Conservation (phyloP, 2,888 invertebrate species). For the Aphodius sticticus region DNA sequence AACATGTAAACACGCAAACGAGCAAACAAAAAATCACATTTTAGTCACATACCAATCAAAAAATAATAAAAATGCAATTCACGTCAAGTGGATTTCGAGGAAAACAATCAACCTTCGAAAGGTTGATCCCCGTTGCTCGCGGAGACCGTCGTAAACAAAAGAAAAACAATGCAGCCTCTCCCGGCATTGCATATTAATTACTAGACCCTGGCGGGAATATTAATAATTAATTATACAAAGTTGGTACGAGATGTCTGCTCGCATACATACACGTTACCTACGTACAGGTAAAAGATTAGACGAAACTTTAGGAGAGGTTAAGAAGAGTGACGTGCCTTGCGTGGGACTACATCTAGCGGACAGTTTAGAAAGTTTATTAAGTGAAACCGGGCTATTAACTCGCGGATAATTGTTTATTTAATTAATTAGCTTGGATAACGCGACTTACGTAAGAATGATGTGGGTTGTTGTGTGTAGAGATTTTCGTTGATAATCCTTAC, state of each 20-base stretch:
- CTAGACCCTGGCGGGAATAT: background rate
- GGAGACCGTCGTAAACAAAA: background rate
- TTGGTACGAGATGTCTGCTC: background rate
- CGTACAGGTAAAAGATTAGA: background rate
- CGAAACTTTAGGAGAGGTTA: background rate
- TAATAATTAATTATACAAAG: slow-evolving; percentile 4
- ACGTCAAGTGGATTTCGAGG: background rate
- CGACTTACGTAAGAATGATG: background rate
- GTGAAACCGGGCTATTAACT: slow-evolving; percentile 4
- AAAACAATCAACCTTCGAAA: background rate
- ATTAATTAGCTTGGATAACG: background rate
- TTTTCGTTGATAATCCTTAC: background rate
- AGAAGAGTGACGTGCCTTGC: background rate
- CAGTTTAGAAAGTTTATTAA: background rate
- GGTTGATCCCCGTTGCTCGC: background rate
- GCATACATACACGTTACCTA: background rate
- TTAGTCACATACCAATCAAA: background rate
- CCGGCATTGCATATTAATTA: background rate
- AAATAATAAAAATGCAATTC: background rate
- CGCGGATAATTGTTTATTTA: background rate
- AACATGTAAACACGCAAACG: too few species aligned
- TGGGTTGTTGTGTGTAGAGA: background rate
- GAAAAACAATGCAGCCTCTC: background rate
- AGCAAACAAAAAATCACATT: too few species aligned
- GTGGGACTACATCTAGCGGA: background rate